phyloP scores from a whole-genome alignment of 2,113 vertebrate genomes.

The Pachycephala philippinensis region DNA sequence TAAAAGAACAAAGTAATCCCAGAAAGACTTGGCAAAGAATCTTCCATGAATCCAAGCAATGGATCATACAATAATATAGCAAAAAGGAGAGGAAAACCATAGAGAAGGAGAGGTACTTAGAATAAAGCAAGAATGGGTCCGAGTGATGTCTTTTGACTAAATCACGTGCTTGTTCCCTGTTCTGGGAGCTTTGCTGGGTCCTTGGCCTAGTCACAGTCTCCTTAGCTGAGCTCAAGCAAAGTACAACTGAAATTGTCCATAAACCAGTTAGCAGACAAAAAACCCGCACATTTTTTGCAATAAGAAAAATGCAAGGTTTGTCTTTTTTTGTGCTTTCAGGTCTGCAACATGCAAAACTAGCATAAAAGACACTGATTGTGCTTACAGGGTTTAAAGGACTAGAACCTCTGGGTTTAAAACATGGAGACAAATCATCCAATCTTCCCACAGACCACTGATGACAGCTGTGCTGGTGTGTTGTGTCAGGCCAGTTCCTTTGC shows the following conservation, averaged over 20 bases:
- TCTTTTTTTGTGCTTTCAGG: not conserved
- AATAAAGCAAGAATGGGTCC: not conserved
- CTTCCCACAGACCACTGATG: not conserved
- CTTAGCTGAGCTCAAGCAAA: not conserved
- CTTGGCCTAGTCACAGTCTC: not conserved
- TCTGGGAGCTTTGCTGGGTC: not conserved
- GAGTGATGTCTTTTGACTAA: not conserved
- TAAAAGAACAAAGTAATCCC: not conserved
- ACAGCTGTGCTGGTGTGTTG: not conserved
- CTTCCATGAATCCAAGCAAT: not conserved
- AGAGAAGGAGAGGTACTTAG: not conserved
- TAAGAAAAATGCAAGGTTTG: not conserved
- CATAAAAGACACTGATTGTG: accelerated
- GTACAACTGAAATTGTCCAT: not conserved
- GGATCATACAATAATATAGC: not conserved
- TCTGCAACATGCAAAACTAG: not conserved
- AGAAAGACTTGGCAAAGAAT: not conserved
- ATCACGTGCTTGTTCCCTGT: not conserved
- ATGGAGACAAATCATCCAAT: not conserved
- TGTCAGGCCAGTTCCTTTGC: not conserved
- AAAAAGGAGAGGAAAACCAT: not conserved
- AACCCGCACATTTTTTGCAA: not conserved
- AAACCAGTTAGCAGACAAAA: not conserved
- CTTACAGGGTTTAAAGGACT: not conserved
- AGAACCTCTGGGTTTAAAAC: not conserved